phyloP scores from a whole-genome alignment of 37 sponge, comb jelly and placozoan species.

The Cladorhizidae sp. region DNA sequence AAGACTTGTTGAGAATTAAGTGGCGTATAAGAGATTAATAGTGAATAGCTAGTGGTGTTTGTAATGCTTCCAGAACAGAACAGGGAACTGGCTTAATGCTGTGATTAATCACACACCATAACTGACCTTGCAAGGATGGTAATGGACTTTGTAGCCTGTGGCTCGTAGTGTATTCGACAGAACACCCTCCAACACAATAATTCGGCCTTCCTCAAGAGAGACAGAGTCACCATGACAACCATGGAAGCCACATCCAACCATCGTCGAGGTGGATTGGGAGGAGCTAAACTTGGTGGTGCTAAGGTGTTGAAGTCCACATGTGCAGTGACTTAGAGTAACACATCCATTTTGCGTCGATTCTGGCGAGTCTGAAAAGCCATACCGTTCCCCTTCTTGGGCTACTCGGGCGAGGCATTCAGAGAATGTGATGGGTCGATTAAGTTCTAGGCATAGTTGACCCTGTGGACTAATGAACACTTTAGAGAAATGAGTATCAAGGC shows the following conservation, averaged over 20 bases:
- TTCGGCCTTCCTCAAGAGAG: constrained; percentile 17
- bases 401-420: constrained; percentile 16
- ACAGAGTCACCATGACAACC: neutral
- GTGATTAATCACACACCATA: too few species aligned
- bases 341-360: neutral
- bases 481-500: neutral
- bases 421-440: constrained; percentile 35
- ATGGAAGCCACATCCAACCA: neutral
- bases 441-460: constrained; percentile 31
- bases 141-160: neutral
- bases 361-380: constrained; percentile 8
- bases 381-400: neutral
- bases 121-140: neutral
- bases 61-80: too few species aligned
- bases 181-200: neutral
- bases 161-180: constrained; percentile 6
- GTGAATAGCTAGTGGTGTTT: too few species aligned
- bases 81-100: too few species aligned
- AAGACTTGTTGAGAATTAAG: too few species aligned
- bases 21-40: too few species aligned
- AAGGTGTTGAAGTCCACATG: too few species aligned
- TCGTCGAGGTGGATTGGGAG: too few species aligned
- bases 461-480: constrained; percentile 16
- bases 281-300: too few species aligned
- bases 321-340: neutral